phyloP scores from a whole-genome alignment of 1,140 invertebrate species.

The Chelonus insularis region DNA sequence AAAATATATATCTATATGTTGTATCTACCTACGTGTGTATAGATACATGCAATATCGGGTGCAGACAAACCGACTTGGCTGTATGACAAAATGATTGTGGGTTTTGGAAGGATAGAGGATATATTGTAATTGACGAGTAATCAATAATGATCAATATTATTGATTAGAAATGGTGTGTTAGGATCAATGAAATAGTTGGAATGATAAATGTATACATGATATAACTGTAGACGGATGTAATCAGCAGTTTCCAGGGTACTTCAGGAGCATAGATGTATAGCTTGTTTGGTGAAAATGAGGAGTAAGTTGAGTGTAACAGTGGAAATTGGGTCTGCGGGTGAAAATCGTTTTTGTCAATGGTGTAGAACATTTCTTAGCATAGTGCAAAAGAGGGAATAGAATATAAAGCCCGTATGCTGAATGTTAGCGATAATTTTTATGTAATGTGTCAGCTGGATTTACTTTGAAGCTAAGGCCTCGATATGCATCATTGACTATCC shows the following conservation, averaged over 20 bases:
- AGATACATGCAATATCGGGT: slow-evolving; percentile 13
- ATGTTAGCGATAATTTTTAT: slow-evolving; percentile 5
- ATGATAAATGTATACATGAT: too few species aligned
- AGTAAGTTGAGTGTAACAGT: not conserved
- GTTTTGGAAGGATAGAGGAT: not conserved
- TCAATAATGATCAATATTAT: slow-evolving; percentile 10
- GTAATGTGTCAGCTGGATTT: slow-evolving; percentile 12
- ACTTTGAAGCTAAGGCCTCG: not conserved
- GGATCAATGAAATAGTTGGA: too few species aligned
- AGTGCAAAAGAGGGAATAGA: not conserved
- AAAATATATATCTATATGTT: too few species aligned
- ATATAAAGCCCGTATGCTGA: slow-evolving; percentile 2
- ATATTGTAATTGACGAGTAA: slow-evolving; percentile 1
- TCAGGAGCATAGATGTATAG: not conserved
- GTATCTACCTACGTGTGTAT: not conserved
- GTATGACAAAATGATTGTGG: slow-evolving; percentile 3
- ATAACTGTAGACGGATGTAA: slow-evolving; percentile 12
- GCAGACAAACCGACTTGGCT: not conserved
- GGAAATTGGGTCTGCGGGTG: not conserved
- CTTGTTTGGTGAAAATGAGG: not conserved
- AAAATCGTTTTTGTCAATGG: slow-evolving; percentile 1
- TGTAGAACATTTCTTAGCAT: not conserved
- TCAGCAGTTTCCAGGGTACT: slow-evolving; percentile 6
- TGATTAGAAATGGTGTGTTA: too few species aligned
- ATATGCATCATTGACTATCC: slow-evolving; percentile 12